Evolutionary conservation across 2,113 vertebrate genomes (phyloP), one percentile per base, ranked within the genome.

Genomic region (Heteronetta atricapilla): DNA sequence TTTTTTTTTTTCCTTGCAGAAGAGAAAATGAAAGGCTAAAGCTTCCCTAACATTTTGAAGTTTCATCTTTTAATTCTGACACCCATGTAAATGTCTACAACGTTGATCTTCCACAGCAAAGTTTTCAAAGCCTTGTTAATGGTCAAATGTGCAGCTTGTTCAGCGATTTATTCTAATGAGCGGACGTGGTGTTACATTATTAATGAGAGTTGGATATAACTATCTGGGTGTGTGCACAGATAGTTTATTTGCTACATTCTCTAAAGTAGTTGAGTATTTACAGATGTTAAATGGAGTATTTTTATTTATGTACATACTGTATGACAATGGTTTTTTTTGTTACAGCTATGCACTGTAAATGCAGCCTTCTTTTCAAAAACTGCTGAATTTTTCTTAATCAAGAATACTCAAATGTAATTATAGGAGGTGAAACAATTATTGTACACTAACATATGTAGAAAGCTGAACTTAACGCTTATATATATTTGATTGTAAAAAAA

Each of bases 321-420:
- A 98, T 97, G 98, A 99, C 95, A 94, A 98, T 97, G 98, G 98
- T 99, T 97, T 99, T 98, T 99, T 99, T 99, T 99, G 99, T 99
- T 99, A 99, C 99, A 99, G 99, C 99, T 99, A 99, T 99, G 99
- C 99, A 99, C 99, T 99, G 99, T 99, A 99, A 99, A 99, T 98
- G 98, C 99, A 99, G 99, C 99, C 98, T 99, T 99, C 98, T 98
- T 99, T 99, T 98, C 98, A 98, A 96, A 98, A 97, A 97, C 98
- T 97, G 98, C 98, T 96, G 96, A 98, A 97, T 96, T 98, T 99
- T 99, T 99, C 99, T 99, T 99, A 99, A 99, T 98, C 98, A 97
- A 98, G 98, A 99, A 98, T 99, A 99, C 99, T 97, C 97, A 98
- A 99, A 98, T 99, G 98, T 99, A 99, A 99, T 98, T 97, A 98